phyloP scores from a whole-genome alignment of 2,113 vertebrate genomes.

The Eidolon helvum region DNA sequence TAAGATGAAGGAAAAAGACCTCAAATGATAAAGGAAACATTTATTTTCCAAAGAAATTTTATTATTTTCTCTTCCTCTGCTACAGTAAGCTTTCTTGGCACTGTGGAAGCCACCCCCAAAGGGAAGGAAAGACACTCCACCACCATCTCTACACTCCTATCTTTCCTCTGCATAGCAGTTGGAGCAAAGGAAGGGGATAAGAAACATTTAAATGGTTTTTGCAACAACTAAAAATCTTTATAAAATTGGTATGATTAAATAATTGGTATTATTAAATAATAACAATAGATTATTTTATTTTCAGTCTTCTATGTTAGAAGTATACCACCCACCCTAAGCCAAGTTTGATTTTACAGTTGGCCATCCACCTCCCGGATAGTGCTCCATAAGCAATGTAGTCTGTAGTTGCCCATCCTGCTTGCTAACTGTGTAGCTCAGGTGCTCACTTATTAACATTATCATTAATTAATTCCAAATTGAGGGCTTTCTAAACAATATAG shows the following conservation, averaged over 20 bases:
- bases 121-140: background rate
- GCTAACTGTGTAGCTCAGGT: background rate
- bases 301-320: background rate
- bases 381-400: too few relatives aligned
- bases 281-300: background rate
- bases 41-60: background rate
- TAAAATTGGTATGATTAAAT: background rate
- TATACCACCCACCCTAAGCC: background rate
- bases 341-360: background rate
- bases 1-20: background rate
- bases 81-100: background rate
- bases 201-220: background rate
- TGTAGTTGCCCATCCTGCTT: background rate
- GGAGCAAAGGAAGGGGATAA: fast-evolving
- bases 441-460: background rate
- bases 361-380: background rate
- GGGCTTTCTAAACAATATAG: background rate
- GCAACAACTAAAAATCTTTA: background rate
- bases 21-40: background rate
- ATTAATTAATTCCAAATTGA: background rate
- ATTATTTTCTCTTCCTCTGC: background rate
- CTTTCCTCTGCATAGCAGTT: background rate
- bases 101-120: background rate
- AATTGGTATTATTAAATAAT: background rate
- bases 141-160: background rate